Evolutionary conservation across 64 coral and sea anemone genomes (phyloP), one percentile per base, ranked within the genome.

Genomic region (Porites lutea): DNA sequence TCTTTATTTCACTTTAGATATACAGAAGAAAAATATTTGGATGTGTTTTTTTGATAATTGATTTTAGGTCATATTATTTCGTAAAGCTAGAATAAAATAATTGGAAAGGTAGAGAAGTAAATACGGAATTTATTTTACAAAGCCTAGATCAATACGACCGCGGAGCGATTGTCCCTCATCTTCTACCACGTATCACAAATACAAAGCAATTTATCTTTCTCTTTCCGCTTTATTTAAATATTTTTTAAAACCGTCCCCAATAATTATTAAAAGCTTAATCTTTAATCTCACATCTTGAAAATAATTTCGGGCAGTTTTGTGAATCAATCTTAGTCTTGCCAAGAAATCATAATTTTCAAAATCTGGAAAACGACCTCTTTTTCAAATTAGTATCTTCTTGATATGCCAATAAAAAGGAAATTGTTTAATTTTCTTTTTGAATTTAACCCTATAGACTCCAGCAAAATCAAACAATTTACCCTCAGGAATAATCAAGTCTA

Each of bases 171-270:
- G 62, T 66, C 81, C 61, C 63, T 66, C 63, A 68, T 84, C 47
- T 8, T 82, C 16, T n/a, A 82, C 79, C 62, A 21, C 9, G 16
- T 67, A 67, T 48, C 18, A 84, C 49, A 14, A 67, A 66, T 3
- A 81, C 54, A 60, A 68, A 52, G n/a, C 11, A 20, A 15, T 3
- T 84, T 84, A 84, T 84, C 61, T 84, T 11, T 52, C 48, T 22
- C 64, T 84, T 84, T 84, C 61, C 81, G 81, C 81, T 10, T 84
- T 84, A 51, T 68, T 84, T 84, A 8, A 68, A 68, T 84, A 66
- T 68, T 46, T 84, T 68, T 48, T 37, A 37, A 50, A 84, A 84
- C 15, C 10, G 16, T 46, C 15, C 50, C 3, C 50, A 20, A 21
- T 55, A 55, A 55, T 78, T 78, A 78, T 78, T 78, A 78, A 78